These are phyloP conservation scores for Aythya baeri DNA, from an alignment of 2,113 vertebrate species.

Conservation along the genomic window DNA sequence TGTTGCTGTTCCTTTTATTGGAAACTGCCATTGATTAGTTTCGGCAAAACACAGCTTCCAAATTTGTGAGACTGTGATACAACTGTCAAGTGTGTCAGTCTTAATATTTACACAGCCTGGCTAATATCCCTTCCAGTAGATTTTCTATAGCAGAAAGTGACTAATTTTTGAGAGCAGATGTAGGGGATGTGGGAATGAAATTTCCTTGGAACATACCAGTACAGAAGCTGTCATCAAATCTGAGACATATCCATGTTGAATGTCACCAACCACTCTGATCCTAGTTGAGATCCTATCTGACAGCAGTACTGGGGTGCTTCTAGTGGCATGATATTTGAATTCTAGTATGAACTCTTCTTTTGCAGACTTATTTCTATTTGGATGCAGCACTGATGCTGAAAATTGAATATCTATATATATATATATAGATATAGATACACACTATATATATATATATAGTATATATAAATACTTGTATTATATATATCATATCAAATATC, in stretches of 20 bases:
- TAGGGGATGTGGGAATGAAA: constrained; percentile 29
- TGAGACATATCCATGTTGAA: constrained; percentile 44
- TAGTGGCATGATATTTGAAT: not conserved
- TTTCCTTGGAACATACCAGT: constrained; percentile 15
- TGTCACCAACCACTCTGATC: constrained; percentile 30
- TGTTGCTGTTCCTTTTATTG: not conserved
- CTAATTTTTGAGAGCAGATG: not conserved
- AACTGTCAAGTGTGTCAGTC: not conserved
- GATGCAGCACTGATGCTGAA: not conserved
- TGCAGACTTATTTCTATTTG: not conserved
- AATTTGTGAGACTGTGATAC: not conserved
- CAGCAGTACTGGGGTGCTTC: not conserved
- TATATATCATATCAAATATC: too few relatives aligned
- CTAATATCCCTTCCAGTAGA: not conserved
- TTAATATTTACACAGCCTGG: constrained; percentile 35
- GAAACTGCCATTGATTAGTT: not conserved
- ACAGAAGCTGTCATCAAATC: constrained; percentile 46
- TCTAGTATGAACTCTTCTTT: constrained; percentile 34
- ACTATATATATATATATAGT: too few relatives aligned
- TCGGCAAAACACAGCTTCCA: not conserved
- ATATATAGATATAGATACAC: too few relatives aligned
- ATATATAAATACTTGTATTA: too few relatives aligned
- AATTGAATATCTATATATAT: not conserved
- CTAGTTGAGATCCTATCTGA: not conserved
- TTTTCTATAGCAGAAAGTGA: not conserved